Conservation (phyloP, 2,797 vertebrate species). For the Myoxocephalus aenaeus region DNA sequence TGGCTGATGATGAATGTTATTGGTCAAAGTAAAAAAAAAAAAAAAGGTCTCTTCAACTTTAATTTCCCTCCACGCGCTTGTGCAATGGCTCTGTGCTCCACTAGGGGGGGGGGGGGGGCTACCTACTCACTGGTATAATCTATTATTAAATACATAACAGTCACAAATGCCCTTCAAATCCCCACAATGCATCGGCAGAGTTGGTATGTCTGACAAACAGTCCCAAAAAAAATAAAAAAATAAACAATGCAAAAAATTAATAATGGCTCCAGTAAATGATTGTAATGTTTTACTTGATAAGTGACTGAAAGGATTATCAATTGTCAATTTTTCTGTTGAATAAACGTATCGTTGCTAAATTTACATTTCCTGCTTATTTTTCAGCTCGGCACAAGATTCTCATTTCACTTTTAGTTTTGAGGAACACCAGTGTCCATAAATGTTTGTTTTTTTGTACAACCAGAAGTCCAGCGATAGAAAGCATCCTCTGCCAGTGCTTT, state of each 20-base stretch:
- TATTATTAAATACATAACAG: not conserved
- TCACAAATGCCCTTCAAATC: no score
- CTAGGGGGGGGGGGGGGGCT: not conserved
- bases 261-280: not conserved
- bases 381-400: not conserved
- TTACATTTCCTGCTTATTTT: not conserved
- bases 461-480: no score
- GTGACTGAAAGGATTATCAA: not conserved
- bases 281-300: not conserved
- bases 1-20: not conserved
- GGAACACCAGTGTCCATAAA: no score
- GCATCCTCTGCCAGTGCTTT: no score
- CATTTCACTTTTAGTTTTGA: not conserved
- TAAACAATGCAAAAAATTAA: not conserved
- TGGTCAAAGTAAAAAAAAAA: not conserved
- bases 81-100: not conserved
- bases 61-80: not conserved
- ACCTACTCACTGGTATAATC: not conserved
- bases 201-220: no score
- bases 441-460: no score
- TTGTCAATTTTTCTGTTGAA: no score
- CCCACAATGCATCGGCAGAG: no score
- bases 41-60: not conserved
- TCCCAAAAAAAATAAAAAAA: not conserved
- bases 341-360: not conserved